Base-by-base conservation (phyloP, 35 echinoderm and acorn worm genomes). In the Ophioderma brevispina region DNA sequence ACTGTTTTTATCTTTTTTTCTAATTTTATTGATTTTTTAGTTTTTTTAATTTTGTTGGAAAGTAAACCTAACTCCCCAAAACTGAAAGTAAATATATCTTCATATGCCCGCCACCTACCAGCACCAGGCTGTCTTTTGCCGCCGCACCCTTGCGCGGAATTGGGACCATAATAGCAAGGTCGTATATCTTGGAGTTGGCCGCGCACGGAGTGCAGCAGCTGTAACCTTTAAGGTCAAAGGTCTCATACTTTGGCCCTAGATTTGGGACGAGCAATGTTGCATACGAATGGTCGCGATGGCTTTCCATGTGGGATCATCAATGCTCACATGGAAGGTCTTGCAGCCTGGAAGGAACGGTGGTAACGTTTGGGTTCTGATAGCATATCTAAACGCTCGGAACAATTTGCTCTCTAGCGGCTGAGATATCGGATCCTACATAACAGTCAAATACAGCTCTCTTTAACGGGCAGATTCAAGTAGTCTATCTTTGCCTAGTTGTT, bases 171-270 rank as follows among this genome's bases (percentile, higher is more conserved):
- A n/a, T n/a, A 81, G 85, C 46, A 17, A 99, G 97, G 91, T 99
- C 97, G 31, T 90, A 93, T 36, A 99, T 17, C 97, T 70, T 35
- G 93, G 97, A 32, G 97, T 99, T 19, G 97, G 19, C 59, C 97
- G 91, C 14, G 93, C 90, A 86, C 95, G 91, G 35, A 95, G 49
- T 19, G 97, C 94, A 28, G 93, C 93, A 3, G 87, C 40, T 0
- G 97, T 77, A 13, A 99, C 90, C 77, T 93, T 99, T 64, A 95
- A 99, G 97, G 80, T 99, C 97, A 82, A 83, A 99, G 50, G 95
- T 92, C 55, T 99, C 97, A 33, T 64, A 75, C 87, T 99, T 99
- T 17, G 94, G 87, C 28, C 97, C 76, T 76, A n/a, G 94, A 95
- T 75, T 92, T 99, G 38, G 97, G 97, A 31, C 97, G 82, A 33